Base-by-base conservation (phyloP, 2,113 vertebrate genomes). In the Propithecus coquereli region DNA sequence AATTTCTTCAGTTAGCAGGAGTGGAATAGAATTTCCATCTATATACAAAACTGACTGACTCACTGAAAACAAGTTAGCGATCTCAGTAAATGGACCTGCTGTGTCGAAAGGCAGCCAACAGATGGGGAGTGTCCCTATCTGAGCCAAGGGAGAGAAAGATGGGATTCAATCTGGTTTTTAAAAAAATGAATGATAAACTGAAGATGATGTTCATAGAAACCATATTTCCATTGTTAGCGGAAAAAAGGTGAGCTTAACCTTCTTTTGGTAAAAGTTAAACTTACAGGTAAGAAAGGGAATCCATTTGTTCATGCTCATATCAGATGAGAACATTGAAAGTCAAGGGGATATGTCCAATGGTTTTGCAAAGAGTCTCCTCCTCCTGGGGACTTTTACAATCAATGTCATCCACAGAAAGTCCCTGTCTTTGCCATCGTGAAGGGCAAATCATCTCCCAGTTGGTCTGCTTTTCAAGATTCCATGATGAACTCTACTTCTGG, bases 381-480 rank as follows among this genome's bases (percentile, higher is more conserved):
- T 96, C 94, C 57, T 40, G 52, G 93, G 74, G 54, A 83, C 8
- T 8, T 77, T 95, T 74, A 52, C 43, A 80, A 86, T 96, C 93
- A 93, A 74, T 66, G 77, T 91, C 50, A 13, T 90, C 87, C 34
- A 18, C 74, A 66, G 79, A 91, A 94, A 95, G 90, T 81, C 52
- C 32, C 81, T 94, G 77, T 85, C 91, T 97, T 94, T 93, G 89
- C 86, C 82, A 23, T 9, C 43, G 85, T 77, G 86, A 94, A 96
- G 79, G 94, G 68, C 86, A 93, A 83, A 91, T 86, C 27, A n/a
- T 80, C 68, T 96, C 91, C 91, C 91, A 80, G 1, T 8, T 57
- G 87, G 68, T 66, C 77, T 96, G 85, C 54, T 92, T 95, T 96
- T 91, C 85, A 95, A 66, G 45, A 89, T 57, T 95, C 73, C 63